A percentile compares a stretch with the other conserved stretches of the same genome.
Conservation (phyloP, 2,113 vertebrate genomes). For the Pelecanoides urinatrix region DNA sequence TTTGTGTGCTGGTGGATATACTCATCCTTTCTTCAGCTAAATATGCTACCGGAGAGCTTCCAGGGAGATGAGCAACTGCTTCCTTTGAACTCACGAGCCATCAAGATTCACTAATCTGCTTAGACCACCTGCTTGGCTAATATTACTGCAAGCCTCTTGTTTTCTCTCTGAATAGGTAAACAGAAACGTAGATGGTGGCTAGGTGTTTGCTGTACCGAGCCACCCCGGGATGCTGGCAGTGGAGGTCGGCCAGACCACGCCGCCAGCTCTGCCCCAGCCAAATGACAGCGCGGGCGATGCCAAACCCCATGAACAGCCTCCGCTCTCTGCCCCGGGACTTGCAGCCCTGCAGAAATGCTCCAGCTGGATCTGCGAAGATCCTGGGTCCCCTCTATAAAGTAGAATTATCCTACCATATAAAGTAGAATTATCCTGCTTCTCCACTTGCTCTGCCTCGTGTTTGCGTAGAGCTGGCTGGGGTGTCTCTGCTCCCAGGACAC, state of each 20-base stretch:
- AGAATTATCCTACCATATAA: not conserved
- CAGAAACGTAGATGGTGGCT: not conserved
- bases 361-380: not conserved
- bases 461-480: not conserved
- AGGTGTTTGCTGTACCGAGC: not conserved
- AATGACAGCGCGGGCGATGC: accelerated
- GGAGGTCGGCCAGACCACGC: not conserved
- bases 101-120: not conserved
- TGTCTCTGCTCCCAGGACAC: not conserved
- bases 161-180: not conserved
- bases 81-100: not conserved
- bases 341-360: not conserved
- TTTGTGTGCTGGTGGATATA: not conserved
- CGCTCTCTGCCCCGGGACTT: not conserved
- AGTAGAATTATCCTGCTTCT: not conserved
- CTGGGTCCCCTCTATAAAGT: accelerated
- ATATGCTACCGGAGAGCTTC: not conserved
- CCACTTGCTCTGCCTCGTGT: not conserved
- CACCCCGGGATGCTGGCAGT: accelerated
- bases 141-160: not conserved
- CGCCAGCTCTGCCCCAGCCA: not conserved
- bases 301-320: not conserved
- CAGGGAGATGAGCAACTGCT: conserved; percentile 1
- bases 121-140: conserved; percentile 1
- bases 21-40: not conserved